Conservation (phyloP, 2,113 vertebrate genomes). For the Chloropsis hardwickii region DNA sequence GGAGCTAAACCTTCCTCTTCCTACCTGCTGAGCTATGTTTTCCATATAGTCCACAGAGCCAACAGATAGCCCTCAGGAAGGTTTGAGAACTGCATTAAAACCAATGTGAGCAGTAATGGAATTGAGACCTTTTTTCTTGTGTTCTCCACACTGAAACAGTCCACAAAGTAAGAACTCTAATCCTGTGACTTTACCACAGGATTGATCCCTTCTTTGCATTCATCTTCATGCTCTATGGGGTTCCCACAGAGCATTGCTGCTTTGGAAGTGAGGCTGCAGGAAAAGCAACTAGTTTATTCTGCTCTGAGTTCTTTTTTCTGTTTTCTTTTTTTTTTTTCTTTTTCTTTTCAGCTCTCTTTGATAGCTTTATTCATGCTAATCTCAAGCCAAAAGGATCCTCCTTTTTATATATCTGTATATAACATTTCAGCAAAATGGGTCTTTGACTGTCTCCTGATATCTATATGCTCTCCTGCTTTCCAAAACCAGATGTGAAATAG, state of each 20-base stretch:
- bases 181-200: background rate
- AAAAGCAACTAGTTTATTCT: background rate
- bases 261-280: background rate
- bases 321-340: background rate
- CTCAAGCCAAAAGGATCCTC: background rate
- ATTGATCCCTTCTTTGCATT: background rate
- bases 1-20: background rate
- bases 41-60: background rate
- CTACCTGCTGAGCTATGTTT: background rate
- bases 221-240: background rate
- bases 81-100: background rate
- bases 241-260: background rate
- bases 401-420: background rate
- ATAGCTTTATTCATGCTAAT: background rate
- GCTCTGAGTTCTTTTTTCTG: background rate
- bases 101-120: background rate
- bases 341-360: background rate
- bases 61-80: background rate
- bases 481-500: background rate
- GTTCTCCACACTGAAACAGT: background rate
- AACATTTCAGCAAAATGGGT: background rate
- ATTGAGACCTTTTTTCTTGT: background rate
- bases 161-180: background rate
- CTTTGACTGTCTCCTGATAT: background rate
- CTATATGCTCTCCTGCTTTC: background rate